Evolutionary conservation across 2,888 invertebrate species (phyloP), one percentile per base, ranked within the genome.

Genomic region (Pristionchus arcanus): DNA sequence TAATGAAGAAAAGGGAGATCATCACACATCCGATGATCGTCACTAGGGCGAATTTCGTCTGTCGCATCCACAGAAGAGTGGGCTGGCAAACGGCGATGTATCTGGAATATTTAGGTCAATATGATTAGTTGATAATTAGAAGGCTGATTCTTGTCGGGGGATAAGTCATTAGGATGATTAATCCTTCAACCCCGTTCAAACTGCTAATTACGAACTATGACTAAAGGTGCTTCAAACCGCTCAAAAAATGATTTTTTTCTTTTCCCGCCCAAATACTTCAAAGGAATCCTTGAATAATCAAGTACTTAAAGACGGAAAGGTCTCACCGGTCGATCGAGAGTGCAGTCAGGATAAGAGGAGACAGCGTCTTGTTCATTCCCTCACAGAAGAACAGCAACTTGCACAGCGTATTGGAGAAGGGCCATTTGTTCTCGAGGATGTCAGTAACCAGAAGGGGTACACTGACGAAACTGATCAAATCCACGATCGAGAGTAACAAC

Each of bases 381-480:
- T 95, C 95, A 88, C 94, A 94, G n/a, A 92, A 90, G 90, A 90
- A 93, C 37, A 93, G 83, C 74, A 94, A 77, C 37, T 93, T 93
- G 90, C 94, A 94, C 21, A 93, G 89, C 16, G 71, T 87, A 15
- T 90, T 55, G 19, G 94, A 93, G 89, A 94, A 94, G 28, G 92
- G 92, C 92, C 92, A 85, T 49, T 91, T 91, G 88, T 92, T 93
- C 89, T 90, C 90, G 83, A 92, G 89, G 87, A 94, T 91, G 90
- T 94, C 94, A 19, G 91, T 91, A 49, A 94, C 93, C n/a, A 95
- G 90, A 84, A 95, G 91, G 15, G 95, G 95, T 0, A 94, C 93
- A 25, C 93, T 92, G 13, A 94, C 90, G 59, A 95, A 91, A 9
- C 93, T 93, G 49, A 94, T 83, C 77, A 94, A 90, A 90, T 95